Base-by-base conservation (phyloP, 2,113 vertebrate species). In the Hippocampus mohnikei region DNA sequence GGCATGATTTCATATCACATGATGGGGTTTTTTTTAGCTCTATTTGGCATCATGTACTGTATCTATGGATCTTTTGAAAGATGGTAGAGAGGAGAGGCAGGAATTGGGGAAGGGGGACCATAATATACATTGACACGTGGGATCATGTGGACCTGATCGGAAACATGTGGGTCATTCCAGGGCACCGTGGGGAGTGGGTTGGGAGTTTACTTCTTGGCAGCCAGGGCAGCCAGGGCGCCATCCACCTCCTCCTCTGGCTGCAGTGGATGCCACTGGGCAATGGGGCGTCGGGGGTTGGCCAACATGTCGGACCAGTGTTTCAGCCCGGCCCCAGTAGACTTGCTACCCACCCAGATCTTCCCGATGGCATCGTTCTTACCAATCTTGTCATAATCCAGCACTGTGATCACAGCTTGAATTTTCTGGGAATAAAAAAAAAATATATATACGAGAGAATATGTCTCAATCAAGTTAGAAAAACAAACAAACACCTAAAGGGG, bases 221-320 rank as follows among this genome's bases (percentile, higher is more conserved):
- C 95, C 0, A 99, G 93, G 63, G 94, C 95, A 50, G 90, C 90
- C 63, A 93, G 86, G 55, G 87, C 66, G 13, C 93, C 95, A 7
- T 98, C 96, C 72, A 99, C 96, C 90, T 99, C 97, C 70, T 98
- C 97, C 89, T 99, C 97, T 0, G 96, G 96, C 89, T 96, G 96
- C 71, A 98, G 94, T 0, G 96, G 96, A 91, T 99, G 96, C 96
- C 97, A 99, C 91, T 99, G 97, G 73, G 97, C 97, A 0, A 99
- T 96, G 85, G 97, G 97, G 84, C 97, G 92, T 18, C 97, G 94
- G 2, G 97, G 97, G 86, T 99, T 99, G 74, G 97, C 94, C 92
- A 96, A 89, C 97, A 98, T 98, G 91, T 98, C 97, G 0, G 96
- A 96, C 96, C 96, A 99, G 92, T 99, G 97, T 91, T 96, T 93